Evolutionary conservation across 2,113 vertebrate genomes (phyloP), one percentile per base, ranked within the genome.

Genomic region (Octodon degus): DNA sequence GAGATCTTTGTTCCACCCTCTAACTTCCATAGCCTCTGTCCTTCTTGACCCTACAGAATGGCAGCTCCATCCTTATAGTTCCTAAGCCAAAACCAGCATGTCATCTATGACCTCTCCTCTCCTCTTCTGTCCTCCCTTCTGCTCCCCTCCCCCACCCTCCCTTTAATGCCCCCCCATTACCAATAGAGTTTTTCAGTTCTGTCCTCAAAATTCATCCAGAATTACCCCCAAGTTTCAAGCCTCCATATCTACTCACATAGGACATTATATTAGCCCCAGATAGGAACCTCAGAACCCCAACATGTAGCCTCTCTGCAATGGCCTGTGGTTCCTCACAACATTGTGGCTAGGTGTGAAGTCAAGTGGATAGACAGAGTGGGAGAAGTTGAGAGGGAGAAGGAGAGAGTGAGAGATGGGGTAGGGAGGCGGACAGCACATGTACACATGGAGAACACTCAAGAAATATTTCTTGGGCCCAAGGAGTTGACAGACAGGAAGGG

Each of bases 41-140:
- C 62, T 94, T 82, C 32, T 22, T 25, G 27, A 10, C 30, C 43
- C 68, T 40, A 86, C 80, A 11, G 32, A 76, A 58, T 27, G 65
- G 60, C 40, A 86, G 10, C 2, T 24, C 50, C 58, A 27, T 47
- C 76, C n/a, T 94, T 72, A 77, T 27, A n/a, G 34, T 22, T 30
- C 47, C n/a, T 77, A 50, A n/a, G n/a, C 72, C 89, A 85, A 40
- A 86, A 67, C 24, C 60, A 40, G 22, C 5, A 9, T 27, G 11
- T 16, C 34, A 32, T 20, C 65, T 11, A 50, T 83, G n/a, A 43
- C 22, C 40, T 24, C 76, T 37, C 47, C 25, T 40, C 20, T 62
- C 11, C 24, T 37, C 37, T 12, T 27, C 27, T 32, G 2, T 10
- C n/a, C 2, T 22, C n/a, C 34, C n/a, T 24, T 9, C 1, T 3